Percentiles rank a stretch among this genome's conserved stretches.
Conservation (phyloP, 2,113 vertebrate genomes). For the Megaleporinus macrocephalus region DNA sequence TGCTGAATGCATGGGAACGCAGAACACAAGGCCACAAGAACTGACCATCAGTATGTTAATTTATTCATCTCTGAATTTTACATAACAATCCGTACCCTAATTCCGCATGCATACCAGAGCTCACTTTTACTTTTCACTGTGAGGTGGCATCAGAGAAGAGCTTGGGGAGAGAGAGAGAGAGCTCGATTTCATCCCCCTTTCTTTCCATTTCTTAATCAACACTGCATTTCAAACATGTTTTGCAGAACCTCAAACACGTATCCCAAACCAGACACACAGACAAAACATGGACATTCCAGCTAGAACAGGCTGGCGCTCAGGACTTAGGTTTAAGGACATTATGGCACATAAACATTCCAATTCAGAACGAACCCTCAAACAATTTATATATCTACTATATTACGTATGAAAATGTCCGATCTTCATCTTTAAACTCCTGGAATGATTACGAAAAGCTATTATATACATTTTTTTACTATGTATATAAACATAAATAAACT, state of each 20-base stretch:
- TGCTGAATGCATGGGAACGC: slow-evolving; percentile 63
- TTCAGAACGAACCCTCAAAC: too few species aligned
- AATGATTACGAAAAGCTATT: too few species aligned
- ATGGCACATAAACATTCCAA: too few species aligned
- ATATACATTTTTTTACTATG: too few species aligned
- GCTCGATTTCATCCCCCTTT: slow-evolving; percentile 14
- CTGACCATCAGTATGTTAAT: slow-evolving; percentile 65
- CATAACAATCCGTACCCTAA: slow-evolving; percentile 72
- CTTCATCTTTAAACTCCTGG: too few species aligned
- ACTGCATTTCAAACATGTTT: not conserved
- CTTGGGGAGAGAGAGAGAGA: slow-evolving; percentile 14
- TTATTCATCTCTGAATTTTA: slow-evolving; percentile 77
- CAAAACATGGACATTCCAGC: not conserved
- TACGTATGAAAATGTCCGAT: too few species aligned
- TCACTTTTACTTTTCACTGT: slow-evolving; percentile 56
- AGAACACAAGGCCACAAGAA: slow-evolving; percentile 38
- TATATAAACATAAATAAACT: too few species aligned
- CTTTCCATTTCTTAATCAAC: slow-evolving; percentile 16
- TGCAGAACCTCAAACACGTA: too few species aligned
- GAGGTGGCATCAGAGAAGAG: slow-evolving; percentile 24
- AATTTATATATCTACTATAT: too few species aligned
- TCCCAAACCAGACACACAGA: not conserved
- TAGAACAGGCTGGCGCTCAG: not conserved
- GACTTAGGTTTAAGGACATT: too few species aligned
- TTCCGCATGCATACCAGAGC: slow-evolving; percentile 70